phyloP scores from a whole-genome alignment of 92 coral and sea anemone species.

The Epizoanthus fatuus region DNA sequence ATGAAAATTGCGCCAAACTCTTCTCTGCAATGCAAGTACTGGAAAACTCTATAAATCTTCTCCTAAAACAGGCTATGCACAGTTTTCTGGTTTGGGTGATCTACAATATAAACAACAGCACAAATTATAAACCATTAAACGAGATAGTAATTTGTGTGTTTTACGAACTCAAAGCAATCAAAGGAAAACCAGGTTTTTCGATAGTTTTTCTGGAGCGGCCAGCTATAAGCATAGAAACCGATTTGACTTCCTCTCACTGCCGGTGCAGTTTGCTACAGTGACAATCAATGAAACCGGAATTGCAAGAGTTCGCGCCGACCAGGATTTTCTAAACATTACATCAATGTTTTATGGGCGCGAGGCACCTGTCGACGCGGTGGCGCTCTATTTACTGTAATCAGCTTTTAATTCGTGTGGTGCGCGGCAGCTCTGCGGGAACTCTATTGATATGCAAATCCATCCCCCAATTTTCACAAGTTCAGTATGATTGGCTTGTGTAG shows the following conservation, averaged over 20 bases:
- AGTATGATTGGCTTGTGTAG: constrained; percentile 25
- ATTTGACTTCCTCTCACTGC: background rate
- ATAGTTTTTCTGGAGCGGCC: background rate
- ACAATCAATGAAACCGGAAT: constrained; percentile 6
- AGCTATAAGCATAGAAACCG: background rate
- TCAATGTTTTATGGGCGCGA: constrained; percentile 11
- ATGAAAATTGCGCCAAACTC: background rate
- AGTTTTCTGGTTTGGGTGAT: constrained; percentile 3
- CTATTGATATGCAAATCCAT: constrained; percentile 39
- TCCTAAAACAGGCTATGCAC: background rate
- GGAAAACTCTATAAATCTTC: background rate
- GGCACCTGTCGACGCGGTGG: constrained; percentile 20
- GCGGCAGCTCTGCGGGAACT: background rate
- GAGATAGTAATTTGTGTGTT: background rate
- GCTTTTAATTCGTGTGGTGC: constrained; percentile 38
- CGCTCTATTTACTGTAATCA: constrained; percentile 35
- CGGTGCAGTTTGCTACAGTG: background rate
- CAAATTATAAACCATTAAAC: constrained; percentile 9
- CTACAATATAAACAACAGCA: too few relatives aligned
- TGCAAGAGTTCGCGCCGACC: background rate
- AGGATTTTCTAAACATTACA: constrained; percentile 38
- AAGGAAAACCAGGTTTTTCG: background rate
- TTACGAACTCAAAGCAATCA: too few relatives aligned
- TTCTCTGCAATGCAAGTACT: background rate
- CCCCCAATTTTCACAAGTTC: constrained; percentile 4